phyloP scores from a whole-genome alignment of 2,888 invertebrate genomes.

The Brenthis daphne region DNA sequence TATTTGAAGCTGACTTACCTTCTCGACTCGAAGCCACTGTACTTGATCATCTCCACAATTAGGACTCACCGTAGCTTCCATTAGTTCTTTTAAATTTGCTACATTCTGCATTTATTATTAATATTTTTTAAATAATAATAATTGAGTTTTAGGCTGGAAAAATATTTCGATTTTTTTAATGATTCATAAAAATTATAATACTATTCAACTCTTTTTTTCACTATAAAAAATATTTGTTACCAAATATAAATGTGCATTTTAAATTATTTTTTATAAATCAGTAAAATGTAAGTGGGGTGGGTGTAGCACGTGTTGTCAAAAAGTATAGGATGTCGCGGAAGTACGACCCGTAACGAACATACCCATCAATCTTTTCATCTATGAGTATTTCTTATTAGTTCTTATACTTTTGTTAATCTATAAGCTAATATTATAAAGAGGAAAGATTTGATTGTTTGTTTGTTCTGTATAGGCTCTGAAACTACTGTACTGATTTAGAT shows the following conservation, averaged over 20 bases:
- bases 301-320: slow-evolving; percentile 57
- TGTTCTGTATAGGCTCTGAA: too few species aligned
- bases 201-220: neutral
- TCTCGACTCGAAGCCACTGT: slow-evolving; percentile 56
- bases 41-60: slow-evolving; percentile 67
- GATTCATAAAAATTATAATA: neutral
- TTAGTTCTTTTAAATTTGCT: neutral
- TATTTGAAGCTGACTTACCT: slow-evolving; percentile 72
- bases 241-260: neutral
- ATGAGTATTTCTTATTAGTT: neutral
- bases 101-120: neutral
- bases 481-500: too few species aligned
- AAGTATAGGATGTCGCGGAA: slow-evolving; percentile 64
- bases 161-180: too few species aligned
- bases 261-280: neutral
- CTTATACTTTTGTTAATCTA: too few species aligned
- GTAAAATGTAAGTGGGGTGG: slow-evolving; percentile 25
- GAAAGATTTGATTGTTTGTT: too few species aligned
- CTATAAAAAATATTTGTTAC: neutral
- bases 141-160: too few species aligned
- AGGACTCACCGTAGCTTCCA: slow-evolving; percentile 45
- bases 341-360: slow-evolving; percentile 52
- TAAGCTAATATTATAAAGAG: too few species aligned
- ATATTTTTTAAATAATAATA: too few species aligned
- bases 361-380: slow-evolving; percentile 61